Conservation (phyloP, 1,140 invertebrate species). For the Drosophila ambigua region DNA sequence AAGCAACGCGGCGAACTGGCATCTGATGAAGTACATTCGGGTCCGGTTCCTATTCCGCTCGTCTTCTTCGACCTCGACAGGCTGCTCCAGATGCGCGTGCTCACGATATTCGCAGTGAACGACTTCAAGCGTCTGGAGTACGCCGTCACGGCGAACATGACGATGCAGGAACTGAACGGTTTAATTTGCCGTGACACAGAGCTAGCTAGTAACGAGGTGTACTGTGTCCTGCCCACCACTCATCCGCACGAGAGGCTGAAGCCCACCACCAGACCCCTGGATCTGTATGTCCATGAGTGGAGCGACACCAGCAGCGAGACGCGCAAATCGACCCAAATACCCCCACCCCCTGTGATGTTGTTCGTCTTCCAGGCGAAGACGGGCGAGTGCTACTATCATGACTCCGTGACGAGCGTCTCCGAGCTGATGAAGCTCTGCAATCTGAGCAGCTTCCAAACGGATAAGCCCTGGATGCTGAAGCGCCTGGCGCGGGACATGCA, state of each 20-base stretch:
- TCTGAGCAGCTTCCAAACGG: not conserved
- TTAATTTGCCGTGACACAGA: conserved; percentile 37
- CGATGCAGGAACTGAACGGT: conserved; percentile 13
- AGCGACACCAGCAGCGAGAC: conserved; percentile 43
- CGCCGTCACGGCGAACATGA: conserved; percentile 85
- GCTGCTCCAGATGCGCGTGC: conserved; percentile 85
- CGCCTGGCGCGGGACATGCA: conserved; percentile 43
- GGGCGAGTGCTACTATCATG: conserved; percentile 2
- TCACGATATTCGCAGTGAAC: conserved; percentile 87
- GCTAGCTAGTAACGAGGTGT: conserved; percentile 17
- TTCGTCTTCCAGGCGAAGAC: conserved; percentile 42
- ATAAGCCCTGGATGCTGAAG: conserved; percentile 31
- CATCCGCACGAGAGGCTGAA: conserved; percentile 54
- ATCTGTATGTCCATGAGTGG: conserved; percentile 71
- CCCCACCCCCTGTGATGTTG: conserved; percentile 60
- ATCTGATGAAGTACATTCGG: conserved; percentile 81
- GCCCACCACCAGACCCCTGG: conserved; percentile 26
- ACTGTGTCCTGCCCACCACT: conserved; percentile 49
- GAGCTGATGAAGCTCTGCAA: conserved; percentile 16
- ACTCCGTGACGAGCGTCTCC: conserved; percentile 15
- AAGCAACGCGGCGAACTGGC: conserved; percentile 85
- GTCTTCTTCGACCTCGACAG: conserved; percentile 85
- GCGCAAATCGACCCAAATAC: conserved; percentile 1
- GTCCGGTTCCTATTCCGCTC: conserved; percentile 61
- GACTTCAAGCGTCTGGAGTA: conserved; percentile 85